Evolutionary conservation across 2,797 vertebrate species (phyloP).

Genomic region (Amblyopsis hoosieri): DNA sequence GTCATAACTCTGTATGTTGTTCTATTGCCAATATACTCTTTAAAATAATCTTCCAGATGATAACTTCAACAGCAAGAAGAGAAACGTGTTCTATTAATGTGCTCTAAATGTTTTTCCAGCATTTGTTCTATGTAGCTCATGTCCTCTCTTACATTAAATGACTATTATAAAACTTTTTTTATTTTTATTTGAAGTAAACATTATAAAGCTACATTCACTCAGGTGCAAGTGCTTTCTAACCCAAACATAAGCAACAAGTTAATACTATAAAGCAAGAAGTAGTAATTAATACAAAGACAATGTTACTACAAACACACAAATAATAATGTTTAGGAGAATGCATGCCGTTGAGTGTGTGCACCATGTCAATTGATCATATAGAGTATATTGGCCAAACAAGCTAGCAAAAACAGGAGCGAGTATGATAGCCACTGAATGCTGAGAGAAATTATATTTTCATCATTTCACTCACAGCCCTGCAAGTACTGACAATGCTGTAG

Average conservation of each 20-base stretch:
- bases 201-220: slow-evolving; percentile 76
- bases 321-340: slow-evolving; percentile 50
- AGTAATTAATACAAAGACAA: slow-evolving; percentile 56
- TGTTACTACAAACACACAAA: slow-evolving; percentile 54
- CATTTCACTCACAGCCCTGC: slow-evolving; percentile 29
- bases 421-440: slow-evolving; percentile 17
- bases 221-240: slow-evolving; percentile 81
- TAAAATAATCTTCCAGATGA: slow-evolving; percentile 38
- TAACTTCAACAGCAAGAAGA: slow-evolving; percentile 1
- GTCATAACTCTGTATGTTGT: slow-evolving; percentile 50
- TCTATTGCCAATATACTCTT: slow-evolving; percentile 32
- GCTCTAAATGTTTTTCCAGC: slow-evolving; percentile 20
- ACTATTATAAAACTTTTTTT: slow-evolving; percentile 46
- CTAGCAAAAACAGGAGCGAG: slow-evolving; percentile 10
- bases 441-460: slow-evolving; percentile 32
- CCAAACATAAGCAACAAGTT: slow-evolving; percentile 69
- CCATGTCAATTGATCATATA: slow-evolving; percentile 15
- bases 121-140: slow-evolving; percentile 45
- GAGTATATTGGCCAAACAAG: slow-evolving; percentile 24
- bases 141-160: slow-evolving; percentile 44
- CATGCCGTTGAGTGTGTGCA: slow-evolving; percentile 52
- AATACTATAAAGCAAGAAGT: slow-evolving; percentile 60
- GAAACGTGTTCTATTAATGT: slow-evolving; percentile 22
- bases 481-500: slow-evolving; percentile 48
- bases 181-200: slow-evolving; percentile 54